Percentiles rank a stretch among this genome's conserved stretches.
Evolutionary conservation across 2,888 invertebrate genomes (phyloP).

Genomic region (Nomada lathburiana): DNA sequence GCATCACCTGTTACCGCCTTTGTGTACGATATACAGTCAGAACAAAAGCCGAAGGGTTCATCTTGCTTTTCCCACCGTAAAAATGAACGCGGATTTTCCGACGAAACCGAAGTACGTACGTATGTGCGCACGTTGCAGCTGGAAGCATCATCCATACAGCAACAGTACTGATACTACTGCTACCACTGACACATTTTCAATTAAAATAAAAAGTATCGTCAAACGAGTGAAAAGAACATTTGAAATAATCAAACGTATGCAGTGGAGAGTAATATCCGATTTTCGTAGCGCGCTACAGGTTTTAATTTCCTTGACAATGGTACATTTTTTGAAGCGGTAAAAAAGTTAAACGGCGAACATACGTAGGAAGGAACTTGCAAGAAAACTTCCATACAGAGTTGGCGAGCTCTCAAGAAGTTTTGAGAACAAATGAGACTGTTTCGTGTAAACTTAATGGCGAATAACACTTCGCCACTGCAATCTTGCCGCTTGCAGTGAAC

Average conservation of each 20-base stretch:
- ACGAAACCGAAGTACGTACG: neutral
- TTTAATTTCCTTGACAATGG: too few species aligned
- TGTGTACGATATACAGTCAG: conserved; percentile 35
- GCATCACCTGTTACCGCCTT: conserved; percentile 74
- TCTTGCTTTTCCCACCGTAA: conserved; percentile 4
- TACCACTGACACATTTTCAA: too few species aligned
- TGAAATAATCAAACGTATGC: too few species aligned
- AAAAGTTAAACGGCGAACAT: neutral
- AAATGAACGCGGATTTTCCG: conserved; percentile 2
- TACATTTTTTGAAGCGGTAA: neutral
- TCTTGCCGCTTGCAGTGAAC: neutral
- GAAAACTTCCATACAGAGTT: neutral
- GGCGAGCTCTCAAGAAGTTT: neutral
- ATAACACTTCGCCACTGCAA: neutral
- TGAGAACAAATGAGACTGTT: neutral
- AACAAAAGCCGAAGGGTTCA: conserved; percentile 21
- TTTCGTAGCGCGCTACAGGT: too few species aligned
- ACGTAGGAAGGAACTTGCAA: neutral
- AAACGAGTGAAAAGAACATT: too few species aligned
- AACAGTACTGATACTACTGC: too few species aligned
- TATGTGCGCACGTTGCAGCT: too few species aligned
- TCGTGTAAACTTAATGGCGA: neutral
- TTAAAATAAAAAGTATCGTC: too few species aligned
- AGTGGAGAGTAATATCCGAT: too few species aligned
- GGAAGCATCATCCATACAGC: too few species aligned